Base-by-base conservation (phyloP, 2,113 vertebrate genomes). In the Nyctereutes procyonoides region DNA sequence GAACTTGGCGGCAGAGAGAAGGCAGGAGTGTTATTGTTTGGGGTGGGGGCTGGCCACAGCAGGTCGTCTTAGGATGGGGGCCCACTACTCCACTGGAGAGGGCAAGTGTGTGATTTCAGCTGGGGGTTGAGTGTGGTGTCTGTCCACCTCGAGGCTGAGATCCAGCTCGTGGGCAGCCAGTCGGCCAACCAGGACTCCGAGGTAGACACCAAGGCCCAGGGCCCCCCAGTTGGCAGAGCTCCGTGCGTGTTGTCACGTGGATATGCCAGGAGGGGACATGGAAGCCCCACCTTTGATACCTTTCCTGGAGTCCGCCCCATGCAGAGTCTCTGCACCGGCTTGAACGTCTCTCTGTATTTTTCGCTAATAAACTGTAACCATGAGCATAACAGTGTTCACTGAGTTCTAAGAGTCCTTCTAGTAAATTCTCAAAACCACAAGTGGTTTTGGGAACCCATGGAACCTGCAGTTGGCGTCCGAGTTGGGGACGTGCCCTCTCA, bases 61-160 rank as follows among this genome's bases (percentile, higher is more conserved):
- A 0, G 0, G 11, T 26, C 3, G 38, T 60, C 43, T 74, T n/a
- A 5, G 26, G 43, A 2, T 24, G 65, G 43, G 67, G 56, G 24
- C 74, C 69, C 1, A 0, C 8, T 0, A 0, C 8, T 16, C 13
- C 16, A 13, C 24, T 16, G 22, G 86, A 81, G 81, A 56, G 76
- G 65, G 5, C 15, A 55, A 22, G 48, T 17, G 0, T 35, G 16
- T 73, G 26, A 55, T 10, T 19, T 15, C 30, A 4, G 8, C 38
- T n/a, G 3, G 30, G 16, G 20, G 32, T 10, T 5, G 35, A 81
- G 30, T 30, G 8, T 16, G 8, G 30, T 15, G 2, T 87, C 48
- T 11, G 10, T 63, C 16, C 4, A 28, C 32, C 43, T 17, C 12
- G 26, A 81, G 48, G 81, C 51, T 69, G 65, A 62, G 65, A 5